phyloP scores from a whole-genome alignment of 2,888 invertebrate genomes.

The Drosophila acutilabella region DNA sequence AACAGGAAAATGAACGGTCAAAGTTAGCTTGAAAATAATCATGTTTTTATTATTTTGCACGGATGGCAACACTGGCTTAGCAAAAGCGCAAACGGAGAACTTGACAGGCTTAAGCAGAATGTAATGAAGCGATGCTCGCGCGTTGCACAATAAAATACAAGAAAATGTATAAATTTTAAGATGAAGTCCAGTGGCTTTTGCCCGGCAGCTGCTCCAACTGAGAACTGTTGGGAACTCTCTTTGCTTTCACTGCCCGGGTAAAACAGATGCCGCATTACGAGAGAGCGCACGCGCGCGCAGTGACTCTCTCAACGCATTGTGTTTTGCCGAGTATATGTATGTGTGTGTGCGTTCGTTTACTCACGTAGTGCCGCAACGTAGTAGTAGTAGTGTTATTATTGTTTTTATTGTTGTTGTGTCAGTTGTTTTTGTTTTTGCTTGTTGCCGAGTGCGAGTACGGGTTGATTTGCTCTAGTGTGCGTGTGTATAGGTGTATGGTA shows the following conservation, averaged over 20 bases:
- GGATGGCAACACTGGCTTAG: constrained; percentile 46
- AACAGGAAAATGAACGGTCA: too few relatives aligned
- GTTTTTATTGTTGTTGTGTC: constrained; percentile 70
- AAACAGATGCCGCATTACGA: constrained; percentile 54
- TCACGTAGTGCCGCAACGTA: constrained; percentile 76
- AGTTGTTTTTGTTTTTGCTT: constrained; percentile 73
- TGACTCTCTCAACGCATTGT: constrained; percentile 55
- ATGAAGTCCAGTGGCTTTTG: constrained; percentile 38
- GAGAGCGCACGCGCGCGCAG: constrained; percentile 57
- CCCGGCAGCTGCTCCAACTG: constrained; percentile 59
- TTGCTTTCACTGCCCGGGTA: constrained; percentile 51
- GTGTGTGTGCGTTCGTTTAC: constrained; percentile 56
- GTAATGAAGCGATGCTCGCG: constrained; percentile 33
- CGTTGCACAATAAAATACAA: constrained; percentile 41
- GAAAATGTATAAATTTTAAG: constrained; percentile 23
- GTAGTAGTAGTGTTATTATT: constrained; percentile 78
- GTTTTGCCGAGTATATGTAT: constrained; percentile 33
- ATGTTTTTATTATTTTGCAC: constrained; percentile 25
- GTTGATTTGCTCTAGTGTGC: constrained; percentile 26
- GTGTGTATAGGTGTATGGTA: constrained; percentile 46
- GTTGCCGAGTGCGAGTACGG: constrained; percentile 68
- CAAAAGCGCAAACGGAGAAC: constrained; percentile 20
- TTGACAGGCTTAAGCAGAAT: constrained; percentile 36
- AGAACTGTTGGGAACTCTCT: constrained; percentile 27
- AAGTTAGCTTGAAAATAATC: background rate